Conservation (phyloP, 2,888 invertebrate genomes). For the Oegoconia quadripuncta region DNA sequence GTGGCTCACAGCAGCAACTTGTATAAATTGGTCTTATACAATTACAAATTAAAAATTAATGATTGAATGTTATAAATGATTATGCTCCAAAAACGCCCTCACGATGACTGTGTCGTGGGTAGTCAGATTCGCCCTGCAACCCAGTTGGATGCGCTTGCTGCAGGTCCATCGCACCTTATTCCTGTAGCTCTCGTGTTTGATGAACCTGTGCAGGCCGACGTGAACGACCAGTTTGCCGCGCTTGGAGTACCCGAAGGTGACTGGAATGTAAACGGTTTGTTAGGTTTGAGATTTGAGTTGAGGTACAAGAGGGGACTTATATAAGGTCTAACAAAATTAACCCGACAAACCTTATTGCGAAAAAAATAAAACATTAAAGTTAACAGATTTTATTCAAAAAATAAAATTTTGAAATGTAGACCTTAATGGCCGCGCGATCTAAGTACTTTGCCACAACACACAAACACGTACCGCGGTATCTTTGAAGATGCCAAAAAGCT, state of each 20-base stretch:
- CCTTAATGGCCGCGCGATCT: too few relatives aligned
- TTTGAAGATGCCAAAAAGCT: too few relatives aligned
- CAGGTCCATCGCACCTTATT: conserved; percentile 69
- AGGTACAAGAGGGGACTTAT: neutral
- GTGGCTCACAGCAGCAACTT: too few relatives aligned
- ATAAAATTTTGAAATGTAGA: too few relatives aligned
- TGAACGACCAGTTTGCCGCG: conserved; percentile 59
- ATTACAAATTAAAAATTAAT: neutral
- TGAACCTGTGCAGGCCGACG: conserved; percentile 56
- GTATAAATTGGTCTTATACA: too few relatives aligned
- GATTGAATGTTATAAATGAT: conserved; percentile 34
- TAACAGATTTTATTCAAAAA: too few relatives aligned
- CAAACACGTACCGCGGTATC: too few relatives aligned
- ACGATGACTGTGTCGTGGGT: conserved; percentile 47
- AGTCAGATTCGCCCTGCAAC: conserved; percentile 61
- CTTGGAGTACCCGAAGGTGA: conserved; percentile 56
- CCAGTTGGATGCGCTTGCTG: conserved; percentile 48
- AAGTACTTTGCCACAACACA: too few relatives aligned
- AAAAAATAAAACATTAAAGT: too few relatives aligned
- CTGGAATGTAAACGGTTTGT: conserved; percentile 38
- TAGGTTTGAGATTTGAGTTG: conserved; percentile 1
- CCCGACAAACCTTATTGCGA: too few relatives aligned
- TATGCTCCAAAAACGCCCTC: conserved; percentile 52
- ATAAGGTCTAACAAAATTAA: neutral
- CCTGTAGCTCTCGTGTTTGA: conserved; percentile 64